Evolutionary conservation across 1,140 invertebrate species (phyloP).

Genomic region (Trichonephila clavata): DNA sequence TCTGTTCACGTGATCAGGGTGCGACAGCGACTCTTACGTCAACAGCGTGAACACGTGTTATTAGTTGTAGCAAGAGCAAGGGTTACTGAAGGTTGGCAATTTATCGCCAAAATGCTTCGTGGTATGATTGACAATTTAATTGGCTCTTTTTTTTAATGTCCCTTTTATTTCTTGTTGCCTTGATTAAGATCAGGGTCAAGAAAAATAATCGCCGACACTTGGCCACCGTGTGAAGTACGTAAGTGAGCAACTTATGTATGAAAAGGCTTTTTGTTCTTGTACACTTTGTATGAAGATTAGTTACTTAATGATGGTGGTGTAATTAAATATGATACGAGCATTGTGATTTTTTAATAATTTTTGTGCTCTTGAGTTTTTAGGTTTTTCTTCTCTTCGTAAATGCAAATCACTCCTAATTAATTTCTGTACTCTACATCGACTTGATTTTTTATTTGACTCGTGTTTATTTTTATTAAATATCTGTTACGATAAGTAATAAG

Average conservation of each 20-base stretch:
- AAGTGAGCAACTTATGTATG: not conserved
- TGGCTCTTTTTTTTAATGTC: not conserved
- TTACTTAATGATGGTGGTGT: not conserved
- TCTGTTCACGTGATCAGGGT: slow-evolving; percentile 49
- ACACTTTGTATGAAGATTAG: not conserved
- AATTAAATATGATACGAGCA: not conserved
- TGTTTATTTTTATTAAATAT: no score
- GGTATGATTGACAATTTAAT: slow-evolving; percentile 42
- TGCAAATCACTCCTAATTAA: no score
- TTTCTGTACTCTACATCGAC: no score
- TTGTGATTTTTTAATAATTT: no score
- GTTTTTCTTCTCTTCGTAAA: no score
- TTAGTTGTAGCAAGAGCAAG: not conserved
- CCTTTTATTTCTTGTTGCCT: not conserved
- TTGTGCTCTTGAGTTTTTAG: no score
- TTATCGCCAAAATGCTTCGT: not conserved
- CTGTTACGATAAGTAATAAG: no score
- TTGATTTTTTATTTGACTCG: no score
- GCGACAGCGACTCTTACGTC: slow-evolving; percentile 3
- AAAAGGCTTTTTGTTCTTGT: not conserved
- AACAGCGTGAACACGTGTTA: slow-evolving; percentile 26
- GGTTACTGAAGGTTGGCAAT: slow-evolving; percentile 36
- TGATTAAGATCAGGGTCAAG: slow-evolving; percentile 44
- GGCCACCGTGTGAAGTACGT: slow-evolving; percentile 12
- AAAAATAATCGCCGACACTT: slow-evolving; percentile 1